Base-by-base conservation (phyloP, 2,888 invertebrate species). In the Aromia moschata region DNA sequence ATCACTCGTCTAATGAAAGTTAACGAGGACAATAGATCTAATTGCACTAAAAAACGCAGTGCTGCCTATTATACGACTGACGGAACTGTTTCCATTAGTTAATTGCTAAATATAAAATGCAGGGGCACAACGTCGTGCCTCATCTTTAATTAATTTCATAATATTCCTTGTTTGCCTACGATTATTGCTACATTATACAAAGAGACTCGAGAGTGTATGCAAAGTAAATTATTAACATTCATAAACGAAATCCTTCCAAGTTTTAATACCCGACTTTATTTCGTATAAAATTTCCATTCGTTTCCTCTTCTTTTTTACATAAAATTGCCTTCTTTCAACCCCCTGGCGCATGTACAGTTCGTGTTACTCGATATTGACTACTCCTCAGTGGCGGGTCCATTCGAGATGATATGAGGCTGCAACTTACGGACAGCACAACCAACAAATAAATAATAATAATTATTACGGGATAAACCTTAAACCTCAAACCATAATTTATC, bases 171-270 rank as follows among this genome's bases (percentile, higher is more conserved):
- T 77, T 77, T 74, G 73, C 69, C 62, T 56, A 67, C 72, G 75
- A 77, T 77, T 77, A 78, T 76, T 75, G 75, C 72, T n/a, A 74
- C 72, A 76, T 77, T 76, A 75, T 75, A 75, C 76, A 75, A 74
- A 75, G 74, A 74, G 74, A 72, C 70, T 72, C 69, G 63, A 65
- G 67, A 70, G 68, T 74, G 70, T 78, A 79, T 80, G 79, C 79
- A 80, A 79, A 80, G 79, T 79, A 79, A 79, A 80, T 80, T 79
- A 80, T 80, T 79, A 80, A 77, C 79, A 80, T 80, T 80, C 79
- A 78, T 79, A 79, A 80, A 79, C 77, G 77, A 77, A 77, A 77
- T 74, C 76, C 75, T 74, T 65, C 67, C 71, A 74, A 77, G 74
- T 77, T 80, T 79, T 79, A 78, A 79, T 77, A 74, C 76, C 70